These are phyloP conservation scores for Schizopygopsis pylzovi DNA, from an alignment of 2,797 vertebrate species.

Conservation along the genomic window DNA sequence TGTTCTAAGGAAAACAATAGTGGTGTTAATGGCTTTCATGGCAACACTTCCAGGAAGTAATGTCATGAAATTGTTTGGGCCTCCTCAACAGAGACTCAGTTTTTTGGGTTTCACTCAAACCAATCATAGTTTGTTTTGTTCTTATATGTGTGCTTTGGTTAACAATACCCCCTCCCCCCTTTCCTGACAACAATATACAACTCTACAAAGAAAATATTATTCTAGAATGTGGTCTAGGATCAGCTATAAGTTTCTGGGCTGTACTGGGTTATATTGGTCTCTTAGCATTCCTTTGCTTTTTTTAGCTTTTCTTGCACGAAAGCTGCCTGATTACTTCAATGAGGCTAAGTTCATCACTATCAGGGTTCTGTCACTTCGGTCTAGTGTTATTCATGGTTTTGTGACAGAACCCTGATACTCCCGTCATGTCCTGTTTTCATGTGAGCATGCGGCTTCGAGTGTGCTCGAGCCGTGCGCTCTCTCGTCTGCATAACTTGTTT, in stretches of 20 bases:
- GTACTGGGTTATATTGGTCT: slow-evolving; percentile 66
- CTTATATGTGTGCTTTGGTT: slow-evolving; percentile 63
- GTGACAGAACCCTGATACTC: too few species aligned
- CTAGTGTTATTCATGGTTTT: too few species aligned
- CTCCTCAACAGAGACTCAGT: slow-evolving; percentile 71
- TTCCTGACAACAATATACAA: slow-evolving; percentile 57
- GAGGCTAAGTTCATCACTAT: slow-evolving; percentile 66
- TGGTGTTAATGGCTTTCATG: slow-evolving; percentile 72
- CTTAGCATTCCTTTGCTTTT: slow-evolving; percentile 61
- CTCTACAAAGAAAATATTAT: slow-evolving; percentile 60
- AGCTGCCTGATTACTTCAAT: slow-evolving; percentile 61
- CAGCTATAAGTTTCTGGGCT: slow-evolving; percentile 59
- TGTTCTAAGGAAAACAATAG: too few species aligned
- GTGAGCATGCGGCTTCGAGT: too few species aligned
- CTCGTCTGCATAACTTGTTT: too few species aligned
- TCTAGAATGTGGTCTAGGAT: slow-evolving; percentile 60
- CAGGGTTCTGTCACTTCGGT: too few species aligned
- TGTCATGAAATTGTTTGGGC: slow-evolving; percentile 75
- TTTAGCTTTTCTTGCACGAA: slow-evolving; percentile 49
- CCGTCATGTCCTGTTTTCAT: too few species aligned
- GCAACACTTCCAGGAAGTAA: slow-evolving; percentile 71
- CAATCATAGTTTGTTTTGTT: background rate
- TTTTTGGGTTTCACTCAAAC: slow-evolving; percentile 66
- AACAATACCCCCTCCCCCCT: slow-evolving; percentile 54
- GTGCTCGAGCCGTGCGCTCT: too few species aligned